These are phyloP conservation scores for Hofmannophila pseudospretella DNA, from an alignment of 2,888 invertebrate genomes.

Conservation along the genomic window DNA sequence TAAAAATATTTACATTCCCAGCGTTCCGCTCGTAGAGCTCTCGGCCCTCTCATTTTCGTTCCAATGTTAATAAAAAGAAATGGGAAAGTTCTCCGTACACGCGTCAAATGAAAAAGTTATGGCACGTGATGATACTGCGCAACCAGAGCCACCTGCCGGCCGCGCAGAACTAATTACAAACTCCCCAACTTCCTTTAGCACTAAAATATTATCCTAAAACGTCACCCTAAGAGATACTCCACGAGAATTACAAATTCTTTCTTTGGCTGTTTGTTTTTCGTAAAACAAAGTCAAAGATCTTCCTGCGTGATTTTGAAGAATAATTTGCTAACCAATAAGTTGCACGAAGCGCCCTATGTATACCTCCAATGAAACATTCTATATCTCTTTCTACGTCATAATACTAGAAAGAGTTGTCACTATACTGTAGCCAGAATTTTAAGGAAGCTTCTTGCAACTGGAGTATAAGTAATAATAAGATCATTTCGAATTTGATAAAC, in stretches of 20 bases:
- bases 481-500: too few species aligned
- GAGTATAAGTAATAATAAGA: too few species aligned
- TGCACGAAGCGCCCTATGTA: too few species aligned
- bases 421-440: too few species aligned
- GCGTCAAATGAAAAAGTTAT: conserved; percentile 78
- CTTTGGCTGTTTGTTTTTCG: conserved; percentile 30
- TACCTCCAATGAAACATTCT: too few species aligned
- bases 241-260: conserved; percentile 49
- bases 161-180: conserved; percentile 72
- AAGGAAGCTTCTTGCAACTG: too few species aligned
- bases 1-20: not conserved
- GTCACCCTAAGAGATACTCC: conserved; percentile 59
- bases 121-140: conserved; percentile 73
- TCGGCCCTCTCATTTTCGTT: conserved; percentile 73
- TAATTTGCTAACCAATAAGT: too few species aligned
- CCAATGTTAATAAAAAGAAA: conserved; percentile 76
- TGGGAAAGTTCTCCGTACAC: conserved; percentile 66
- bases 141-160: conserved; percentile 62
- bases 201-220: conserved; percentile 74
- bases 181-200: conserved; percentile 69
- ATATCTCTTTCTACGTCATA: too few species aligned
- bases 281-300: too few species aligned
- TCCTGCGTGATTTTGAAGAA: too few species aligned
- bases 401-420: too few species aligned
- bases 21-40: conserved; percentile 66